Base-by-base conservation (phyloP, 2,797 vertebrate genomes). In the Malacoctenus gilli region DNA sequence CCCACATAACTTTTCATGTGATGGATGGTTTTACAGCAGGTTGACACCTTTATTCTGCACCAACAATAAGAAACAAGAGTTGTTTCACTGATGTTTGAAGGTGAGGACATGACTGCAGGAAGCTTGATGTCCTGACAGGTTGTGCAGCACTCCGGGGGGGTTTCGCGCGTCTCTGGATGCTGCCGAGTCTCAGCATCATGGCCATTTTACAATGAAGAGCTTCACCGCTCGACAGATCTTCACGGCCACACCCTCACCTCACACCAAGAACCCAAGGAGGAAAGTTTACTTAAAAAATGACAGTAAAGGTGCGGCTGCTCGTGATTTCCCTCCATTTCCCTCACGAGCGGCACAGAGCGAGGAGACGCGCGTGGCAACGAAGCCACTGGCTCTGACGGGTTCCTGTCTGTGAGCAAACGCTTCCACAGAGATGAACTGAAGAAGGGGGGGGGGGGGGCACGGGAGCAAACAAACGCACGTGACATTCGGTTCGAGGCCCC, bases 401-500 rank as follows among this genome's bases (percentile, higher is more conserved):
- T 57, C 42, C 43, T 21, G 70, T 86, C 72, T 64, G 5, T 13
- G 28, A 67, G 44, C 35, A 52, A 68, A 52, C 4, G 18, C 55
- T 43, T 46, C 8, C 8, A 67, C 39, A 56, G 51, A 68, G 35
- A 59, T 5, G 11, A 39, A 59, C 19, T 36, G 49, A 70, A 21
- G 39, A 39, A 39, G 43, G 50, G 55, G 18, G 58, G 22, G 39
- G 41, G 37, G 43, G 50, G 55, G 18, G 58, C 54, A 72, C 38
- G 30, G 64, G 62, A 39, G 59, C 58, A 67, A 71, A 77, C 55
- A 55, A 47, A 75, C 40, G 20, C 46, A n/a, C 12, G 18, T 57
- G 47, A 41, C 62, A 62, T 81, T 85, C 68, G 69, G 52, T 78
- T 79, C 81, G 69, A 61, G 20, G 20, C 59, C 49, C 54, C 15